phyloP scores from a whole-genome alignment of 2,797 vertebrate genomes.

The Loriculus beryllinus region DNA sequence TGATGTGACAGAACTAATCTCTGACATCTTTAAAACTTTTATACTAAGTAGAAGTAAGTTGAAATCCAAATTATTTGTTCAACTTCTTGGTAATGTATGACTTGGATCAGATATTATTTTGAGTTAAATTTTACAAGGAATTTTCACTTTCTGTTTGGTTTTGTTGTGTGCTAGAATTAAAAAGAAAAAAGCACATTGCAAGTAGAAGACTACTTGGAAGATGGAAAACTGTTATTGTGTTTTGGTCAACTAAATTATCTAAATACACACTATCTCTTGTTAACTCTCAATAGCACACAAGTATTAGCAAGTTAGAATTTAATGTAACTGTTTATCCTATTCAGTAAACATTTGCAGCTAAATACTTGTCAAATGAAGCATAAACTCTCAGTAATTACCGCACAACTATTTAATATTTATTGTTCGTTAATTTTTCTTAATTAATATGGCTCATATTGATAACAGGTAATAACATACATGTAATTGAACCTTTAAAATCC shows the following conservation, averaged over 20 bases:
- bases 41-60: neutral
- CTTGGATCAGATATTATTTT: neutral
- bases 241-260: neutral
- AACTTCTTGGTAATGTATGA: neutral
- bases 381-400: neutral
- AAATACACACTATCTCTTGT: neutral
- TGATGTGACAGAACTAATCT: fast-evolving
- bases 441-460: neutral
- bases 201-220: neutral
- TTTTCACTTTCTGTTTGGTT: neutral
- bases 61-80: neutral
- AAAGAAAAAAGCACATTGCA: neutral
- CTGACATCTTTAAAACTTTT: neutral
- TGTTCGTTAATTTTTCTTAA: neutral
- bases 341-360: neutral
- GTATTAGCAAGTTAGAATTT: neutral
- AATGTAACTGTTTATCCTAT: neutral
- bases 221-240: neutral
- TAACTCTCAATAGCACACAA: neutral
- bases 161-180: neutral
- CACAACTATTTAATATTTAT: neutral
- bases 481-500: neutral
- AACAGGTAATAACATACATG: neutral
- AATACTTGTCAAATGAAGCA: neutral
- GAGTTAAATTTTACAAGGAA: neutral